Percentiles rank a stretch among this genome's conserved stretches.
Conservation (phyloP, 1,140 invertebrate species). For the Drosophila hydei region DNA sequence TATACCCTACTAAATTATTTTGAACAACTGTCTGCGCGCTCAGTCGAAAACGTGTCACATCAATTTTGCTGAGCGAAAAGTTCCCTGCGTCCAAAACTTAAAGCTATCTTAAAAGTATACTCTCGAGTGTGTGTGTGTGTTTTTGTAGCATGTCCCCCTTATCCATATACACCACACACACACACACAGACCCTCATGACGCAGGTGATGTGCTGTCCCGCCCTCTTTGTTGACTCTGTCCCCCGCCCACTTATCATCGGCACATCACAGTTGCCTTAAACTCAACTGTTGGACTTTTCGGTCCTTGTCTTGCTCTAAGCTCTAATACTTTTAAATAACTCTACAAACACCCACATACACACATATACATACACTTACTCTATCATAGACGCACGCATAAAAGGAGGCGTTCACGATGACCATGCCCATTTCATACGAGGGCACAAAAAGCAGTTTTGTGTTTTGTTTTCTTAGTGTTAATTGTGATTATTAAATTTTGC, state of each 20-base stretch:
- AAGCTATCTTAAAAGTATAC: not conserved
- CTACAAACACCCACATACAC: slow-evolving; percentile 2
- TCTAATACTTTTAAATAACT: slow-evolving; percentile 24
- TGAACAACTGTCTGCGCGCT: slow-evolving; percentile 40
- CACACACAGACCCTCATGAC: slow-evolving; percentile 19
- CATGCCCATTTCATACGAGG: slow-evolving; percentile 38
- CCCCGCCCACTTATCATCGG: slow-evolving; percentile 25
- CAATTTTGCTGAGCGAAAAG: slow-evolving; percentile 84
- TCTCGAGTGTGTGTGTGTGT: slow-evolving; percentile 15
- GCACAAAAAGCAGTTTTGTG: slow-evolving; percentile 36
- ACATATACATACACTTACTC: slow-evolving; percentile 1
- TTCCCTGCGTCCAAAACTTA: slow-evolving; percentile 71
- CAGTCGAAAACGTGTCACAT: slow-evolving; percentile 83
- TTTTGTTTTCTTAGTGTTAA: slow-evolving; percentile 32
- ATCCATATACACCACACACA: not conserved
- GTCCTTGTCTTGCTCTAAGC: slow-evolving; percentile 76
- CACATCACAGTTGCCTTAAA: slow-evolving; percentile 74
- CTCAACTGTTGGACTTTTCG: slow-evolving; percentile 83
- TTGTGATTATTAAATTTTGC: slow-evolving; percentile 28
- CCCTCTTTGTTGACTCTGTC: slow-evolving; percentile 10
- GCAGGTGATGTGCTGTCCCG: slow-evolving; percentile 70
- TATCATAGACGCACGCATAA: not conserved
- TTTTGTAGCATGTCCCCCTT: slow-evolving; percentile 14
- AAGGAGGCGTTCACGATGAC: slow-evolving; percentile 17
- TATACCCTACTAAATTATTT: not conserved